Evolutionary conservation across 2,113 vertebrate species (phyloP).

Genomic region (Anser brachyrhynchus): DNA sequence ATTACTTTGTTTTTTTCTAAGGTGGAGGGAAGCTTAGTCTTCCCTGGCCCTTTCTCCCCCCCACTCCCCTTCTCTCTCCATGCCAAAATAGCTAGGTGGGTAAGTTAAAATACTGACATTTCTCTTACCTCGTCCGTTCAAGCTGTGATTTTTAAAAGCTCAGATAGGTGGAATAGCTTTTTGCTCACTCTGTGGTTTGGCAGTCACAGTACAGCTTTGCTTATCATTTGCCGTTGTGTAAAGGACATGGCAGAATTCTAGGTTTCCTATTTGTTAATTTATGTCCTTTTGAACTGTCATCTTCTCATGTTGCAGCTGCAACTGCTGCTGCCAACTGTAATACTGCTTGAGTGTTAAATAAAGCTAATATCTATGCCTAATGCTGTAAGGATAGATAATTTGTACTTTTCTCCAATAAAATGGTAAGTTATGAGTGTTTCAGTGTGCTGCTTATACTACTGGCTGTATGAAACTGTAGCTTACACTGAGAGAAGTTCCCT

Average conservation of each 20-base stretch:
- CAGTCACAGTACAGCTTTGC: not conserved
- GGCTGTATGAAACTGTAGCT: not conserved
- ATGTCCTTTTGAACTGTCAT: not conserved
- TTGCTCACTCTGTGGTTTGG: not conserved
- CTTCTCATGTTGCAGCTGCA: not conserved
- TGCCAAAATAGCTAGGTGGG: not conserved
- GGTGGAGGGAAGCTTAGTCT: not conserved
- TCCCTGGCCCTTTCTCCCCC: not conserved
- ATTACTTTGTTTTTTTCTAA: not conserved
- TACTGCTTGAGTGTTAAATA: not conserved
- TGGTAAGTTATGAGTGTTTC: not conserved
- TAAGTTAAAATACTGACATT: not conserved
- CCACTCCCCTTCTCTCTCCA: not conserved
- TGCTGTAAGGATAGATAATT: not conserved
- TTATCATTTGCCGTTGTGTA: not conserved
- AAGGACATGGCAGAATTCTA: not conserved
- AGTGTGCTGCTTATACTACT: not conserved
- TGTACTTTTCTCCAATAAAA: not conserved
- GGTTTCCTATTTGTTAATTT: not conserved
- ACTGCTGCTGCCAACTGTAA: not conserved
- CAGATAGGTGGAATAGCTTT: not conserved
- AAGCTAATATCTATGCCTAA: not conserved
- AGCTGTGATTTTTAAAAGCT: not conserved
- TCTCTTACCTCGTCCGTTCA: not conserved
- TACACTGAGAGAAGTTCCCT: not conserved